Base-by-base conservation (phyloP, 2,888 invertebrate genomes). In the Lycaena phlaeas region DNA sequence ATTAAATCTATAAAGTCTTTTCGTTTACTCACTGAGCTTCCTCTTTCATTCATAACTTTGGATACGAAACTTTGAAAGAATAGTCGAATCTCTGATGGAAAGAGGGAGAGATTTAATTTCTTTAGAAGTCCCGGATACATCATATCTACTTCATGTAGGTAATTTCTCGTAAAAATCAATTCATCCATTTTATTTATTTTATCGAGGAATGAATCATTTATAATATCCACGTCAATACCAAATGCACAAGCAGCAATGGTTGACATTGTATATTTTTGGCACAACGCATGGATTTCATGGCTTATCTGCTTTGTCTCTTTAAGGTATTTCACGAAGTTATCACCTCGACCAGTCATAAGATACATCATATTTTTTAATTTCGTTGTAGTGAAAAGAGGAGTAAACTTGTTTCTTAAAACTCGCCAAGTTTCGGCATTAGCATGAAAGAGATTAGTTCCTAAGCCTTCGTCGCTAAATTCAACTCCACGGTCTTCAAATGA, bases 341-440 rank as follows among this genome's bases (percentile, higher is more conserved):
- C 56, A 12, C 53, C 59, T 2, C 60, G 54, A 14, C 66, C 62
- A 15, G 47, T 45, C 15, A 75, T 45, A 12, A 73, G 38, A 44
- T 62, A 49, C 14, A 68, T 53, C 72, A 75, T 73, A 18, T 64
- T 67, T 44, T 62, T 72, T 10, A 72, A 47, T 51, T 75, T 74
- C 3, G 66, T 63, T 0, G 72, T 57, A 2, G 69, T 68, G 38
- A 74, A 75, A 9, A 70, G 47, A 1, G 72, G 69, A 1, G 65
- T 61, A 9, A 34, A 34, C 12, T 34, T 34, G 6, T 34, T 34
- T 12, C 34, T 34, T n/a, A 76, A 48, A 0, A 59, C 48, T n/a
- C 52, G 50, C 75, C 74, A 75, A 0, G 56, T 57, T 0, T 69
- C 64, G 2, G 60, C 66, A 22, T 68, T 61, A 0, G 65, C 60